phyloP scores from a whole-genome alignment of 2,113 vertebrate genomes.

The Tenebrosternarchus preto region DNA sequence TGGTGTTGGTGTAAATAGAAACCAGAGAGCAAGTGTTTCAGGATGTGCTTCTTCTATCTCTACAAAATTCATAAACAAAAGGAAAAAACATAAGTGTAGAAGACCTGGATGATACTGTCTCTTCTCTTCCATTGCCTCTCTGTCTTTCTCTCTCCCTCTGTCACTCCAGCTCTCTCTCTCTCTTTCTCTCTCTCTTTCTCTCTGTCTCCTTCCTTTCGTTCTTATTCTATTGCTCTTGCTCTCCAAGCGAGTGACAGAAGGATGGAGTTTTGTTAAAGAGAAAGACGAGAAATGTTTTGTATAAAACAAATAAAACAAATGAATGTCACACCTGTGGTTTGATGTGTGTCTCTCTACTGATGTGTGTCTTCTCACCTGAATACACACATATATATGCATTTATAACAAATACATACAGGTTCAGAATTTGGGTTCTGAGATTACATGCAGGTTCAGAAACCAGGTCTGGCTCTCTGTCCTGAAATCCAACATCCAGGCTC shows the following conservation, averaged over 20 bases:
- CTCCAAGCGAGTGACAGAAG: slow-evolving; percentile 15
- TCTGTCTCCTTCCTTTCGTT: not conserved
- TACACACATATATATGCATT: no score
- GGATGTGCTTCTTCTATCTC: slow-evolving; percentile 50
- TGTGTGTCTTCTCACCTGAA: not conserved
- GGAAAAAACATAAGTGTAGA: slow-evolving; percentile 43
- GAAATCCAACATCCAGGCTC: not conserved
- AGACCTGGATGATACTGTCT: slow-evolving; percentile 48
- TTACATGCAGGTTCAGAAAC: no score
- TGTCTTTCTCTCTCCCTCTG: slow-evolving; percentile 15
- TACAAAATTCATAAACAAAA: slow-evolving; percentile 40
- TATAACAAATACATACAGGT: no score
- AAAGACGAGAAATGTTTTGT: slow-evolving; percentile 55
- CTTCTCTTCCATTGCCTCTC: slow-evolving; percentile 24
- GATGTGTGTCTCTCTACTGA: not conserved
- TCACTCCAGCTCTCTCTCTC: slow-evolving; percentile 11
- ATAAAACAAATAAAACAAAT: slow-evolving; percentile 47
- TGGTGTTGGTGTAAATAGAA: slow-evolving; percentile 51
- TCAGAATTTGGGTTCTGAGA: no score
- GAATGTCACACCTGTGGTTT: slow-evolving; percentile 11
- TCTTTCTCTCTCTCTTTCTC: no score
- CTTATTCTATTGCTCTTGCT: slow-evolving; percentile 4
- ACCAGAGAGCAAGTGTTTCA: slow-evolving; percentile 31
- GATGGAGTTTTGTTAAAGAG: slow-evolving; percentile 40
- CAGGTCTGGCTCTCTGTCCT: not conserved